A percentile compares a stretch with the other conserved stretches of the same genome.
These are phyloP conservation scores for Hystrix brachyura DNA, from an alignment of 2,113 vertebrate species.

Conservation along the genomic window DNA sequence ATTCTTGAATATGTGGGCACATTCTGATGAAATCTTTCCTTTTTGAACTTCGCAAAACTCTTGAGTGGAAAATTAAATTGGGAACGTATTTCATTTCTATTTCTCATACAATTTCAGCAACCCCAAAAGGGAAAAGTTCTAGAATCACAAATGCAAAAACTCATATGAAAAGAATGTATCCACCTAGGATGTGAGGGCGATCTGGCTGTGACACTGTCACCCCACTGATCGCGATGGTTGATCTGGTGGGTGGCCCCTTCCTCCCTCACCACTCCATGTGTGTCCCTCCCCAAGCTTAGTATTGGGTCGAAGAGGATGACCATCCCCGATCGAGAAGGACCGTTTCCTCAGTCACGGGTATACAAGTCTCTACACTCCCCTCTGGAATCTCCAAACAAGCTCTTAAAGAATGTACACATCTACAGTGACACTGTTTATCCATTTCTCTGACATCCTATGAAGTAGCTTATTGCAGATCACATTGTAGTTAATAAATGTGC, in stretches of 20 bases:
- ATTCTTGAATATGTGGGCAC: slow-evolving; percentile 51
- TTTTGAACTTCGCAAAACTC: slow-evolving; percentile 51
- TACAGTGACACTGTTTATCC: not conserved
- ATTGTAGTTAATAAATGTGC: not conserved
- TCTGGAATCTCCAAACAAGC: too few relatives aligned
- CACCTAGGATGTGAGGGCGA: too few relatives aligned
- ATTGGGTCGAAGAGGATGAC: too few relatives aligned
- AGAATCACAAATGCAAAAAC: slow-evolving; percentile 18
- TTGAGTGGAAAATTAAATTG: slow-evolving; percentile 52
- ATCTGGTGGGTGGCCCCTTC: too few relatives aligned
- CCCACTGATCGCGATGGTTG: too few relatives aligned
- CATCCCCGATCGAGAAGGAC: too few relatives aligned
- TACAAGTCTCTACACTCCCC: too few relatives aligned
- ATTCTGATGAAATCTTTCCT: slow-evolving; percentile 58
- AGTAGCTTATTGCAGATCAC: not conserved
- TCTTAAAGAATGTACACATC: not conserved
- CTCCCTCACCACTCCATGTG: too few relatives aligned
- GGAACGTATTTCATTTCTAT: slow-evolving; percentile 43
- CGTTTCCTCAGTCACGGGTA: too few relatives aligned
- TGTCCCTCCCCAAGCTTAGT: too few relatives aligned
- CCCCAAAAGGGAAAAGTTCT: not conserved
- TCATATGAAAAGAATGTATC: not conserved
- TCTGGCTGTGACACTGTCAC: too few relatives aligned
- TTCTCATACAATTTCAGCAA: slow-evolving; percentile 24
- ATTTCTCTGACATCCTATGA: not conserved